Evolutionary conservation across 2,888 invertebrate genomes (phyloP).

Genomic region (Hemicrepidius hirtus): DNA sequence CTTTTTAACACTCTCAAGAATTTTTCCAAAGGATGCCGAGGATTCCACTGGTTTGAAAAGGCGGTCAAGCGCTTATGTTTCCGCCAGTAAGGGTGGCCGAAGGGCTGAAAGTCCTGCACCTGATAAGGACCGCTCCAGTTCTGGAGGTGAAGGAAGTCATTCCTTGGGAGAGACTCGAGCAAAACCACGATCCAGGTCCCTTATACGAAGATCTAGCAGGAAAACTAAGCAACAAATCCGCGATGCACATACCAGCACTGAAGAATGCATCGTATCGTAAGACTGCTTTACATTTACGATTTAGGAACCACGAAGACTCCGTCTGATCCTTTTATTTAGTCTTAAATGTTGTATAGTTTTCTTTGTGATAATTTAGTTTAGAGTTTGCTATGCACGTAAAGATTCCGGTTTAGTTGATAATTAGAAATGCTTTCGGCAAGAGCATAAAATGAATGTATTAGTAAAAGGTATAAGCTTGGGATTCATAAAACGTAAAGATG

Average conservation of each 20-base stretch:
- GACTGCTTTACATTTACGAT: constrained; percentile 27
- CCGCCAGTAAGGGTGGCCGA: constrained; percentile 72
- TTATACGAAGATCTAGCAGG: constrained; percentile 86
- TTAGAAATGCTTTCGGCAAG: too few species aligned
- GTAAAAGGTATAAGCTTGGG: too few species aligned
- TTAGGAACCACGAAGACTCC: constrained; percentile 30
- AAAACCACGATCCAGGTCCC: constrained; percentile 74
- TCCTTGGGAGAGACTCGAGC: constrained; percentile 62
- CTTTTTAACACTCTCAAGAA: constrained; percentile 84
- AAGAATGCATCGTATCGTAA: constrained; percentile 85
- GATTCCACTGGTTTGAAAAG: constrained; percentile 79
- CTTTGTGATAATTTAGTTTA: constrained; percentile 10
- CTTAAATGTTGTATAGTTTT: constrained; percentile 23
- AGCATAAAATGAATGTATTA: too few species aligned
- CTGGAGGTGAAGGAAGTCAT: constrained; percentile 57
- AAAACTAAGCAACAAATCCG: constrained; percentile 87
- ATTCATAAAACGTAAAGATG: constrained; percentile 4
- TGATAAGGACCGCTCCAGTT: constrained; percentile 65
- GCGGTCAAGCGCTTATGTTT: constrained; percentile 84
- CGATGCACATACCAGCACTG: constrained; percentile 78
- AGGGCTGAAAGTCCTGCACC: constrained; percentile 71
- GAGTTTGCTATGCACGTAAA: too few species aligned
- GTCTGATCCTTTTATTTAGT: constrained; percentile 33
- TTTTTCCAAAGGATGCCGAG: constrained; percentile 78
- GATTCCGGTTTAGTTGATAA: too few species aligned